Evolutionary conservation across 2,113 vertebrate genomes (phyloP), one percentile per base, ranked within the genome.

Genomic region (Lucifuga dentata): DNA sequence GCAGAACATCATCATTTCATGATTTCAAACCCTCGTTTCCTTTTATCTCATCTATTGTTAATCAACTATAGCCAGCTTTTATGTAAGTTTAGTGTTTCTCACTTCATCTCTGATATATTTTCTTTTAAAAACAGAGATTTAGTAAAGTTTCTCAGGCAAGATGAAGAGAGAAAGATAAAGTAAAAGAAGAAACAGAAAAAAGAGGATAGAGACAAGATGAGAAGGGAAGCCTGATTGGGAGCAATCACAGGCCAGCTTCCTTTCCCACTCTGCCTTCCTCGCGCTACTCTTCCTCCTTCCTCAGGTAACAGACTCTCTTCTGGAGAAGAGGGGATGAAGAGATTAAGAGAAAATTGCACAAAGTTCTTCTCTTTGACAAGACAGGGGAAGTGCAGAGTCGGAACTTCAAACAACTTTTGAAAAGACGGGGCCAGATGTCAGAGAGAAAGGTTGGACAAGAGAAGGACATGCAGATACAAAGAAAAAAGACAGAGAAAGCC

Each of bases 321-420:
- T 21, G 1, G 26, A 64, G 57, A 78, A 50, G 41, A 76, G 45
- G 15, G 78, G 85, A 90, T 88, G 81, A 89, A 85, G 70, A 87
- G 88, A 91, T 92, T 86, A 90, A 68, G 73, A 71, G 85, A 53
- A 90, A 89, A 89, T 89, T 87, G 86, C 81, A 88, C 78, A 2
- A 13, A 86, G 66, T 45, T 55, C 65, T 66, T 81, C 76, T 77
- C 63, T 65, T 65, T 68, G 84, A 80, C 83, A 80, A 88, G 86
- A 80, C 67, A 59, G 52, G 56, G 53, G 69, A 78, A 83, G 83
- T 76, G 51, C 57, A 70, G 61, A 81, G 73, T 65, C 23, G 23
- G 56, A 83, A 83, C 84, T 86, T 89, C 84, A 86, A 90, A 90
- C 68, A 72, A 86, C 65, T 82, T 80, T 74, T 77, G 76, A 76